Conservation (phyloP, 2,888 invertebrate species). For the Drosophila planitibia region DNA sequence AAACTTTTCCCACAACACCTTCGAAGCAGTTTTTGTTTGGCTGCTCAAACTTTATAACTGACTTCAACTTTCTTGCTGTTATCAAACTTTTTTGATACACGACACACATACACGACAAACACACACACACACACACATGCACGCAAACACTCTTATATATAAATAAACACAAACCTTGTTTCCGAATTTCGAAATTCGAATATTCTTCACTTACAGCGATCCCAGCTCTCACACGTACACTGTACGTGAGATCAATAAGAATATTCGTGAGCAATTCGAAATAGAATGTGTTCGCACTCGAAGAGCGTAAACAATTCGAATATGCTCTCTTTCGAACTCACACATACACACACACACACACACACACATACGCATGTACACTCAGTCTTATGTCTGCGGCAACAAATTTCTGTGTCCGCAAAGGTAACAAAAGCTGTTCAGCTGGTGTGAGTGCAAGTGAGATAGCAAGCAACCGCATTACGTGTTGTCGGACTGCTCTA, state of each 20-base stretch:
- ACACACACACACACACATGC: not conserved
- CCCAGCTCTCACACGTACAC: slow-evolving; percentile 63
- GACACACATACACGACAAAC: slow-evolving; percentile 4
- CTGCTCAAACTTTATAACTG: slow-evolving; percentile 14
- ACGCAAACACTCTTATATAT: not conserved
- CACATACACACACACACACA: slow-evolving; percentile 21
- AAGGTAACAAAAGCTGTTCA: slow-evolving; percentile 59
- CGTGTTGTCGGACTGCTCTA: slow-evolving; percentile 59
- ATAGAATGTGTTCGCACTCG: slow-evolving; percentile 24
- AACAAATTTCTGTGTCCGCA: slow-evolving; percentile 68
- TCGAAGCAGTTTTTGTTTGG: slow-evolving; percentile 18
- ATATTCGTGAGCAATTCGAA: slow-evolving; percentile 45
- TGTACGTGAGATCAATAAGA: slow-evolving; percentile 77
- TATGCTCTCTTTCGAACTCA: slow-evolving; percentile 68
- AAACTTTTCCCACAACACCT: slow-evolving; percentile 17
- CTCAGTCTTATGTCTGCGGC: slow-evolving; percentile 57
- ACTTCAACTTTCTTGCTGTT: slow-evolving; percentile 54
- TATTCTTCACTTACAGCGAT: slow-evolving; percentile 39
- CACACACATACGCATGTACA: slow-evolving; percentile 1
- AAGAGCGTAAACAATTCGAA: slow-evolving; percentile 57
- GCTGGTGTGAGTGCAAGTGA: slow-evolving; percentile 48
- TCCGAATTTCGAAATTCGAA: slow-evolving; percentile 49
- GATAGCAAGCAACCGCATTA: slow-evolving; percentile 48
- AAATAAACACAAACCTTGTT: not conserved
- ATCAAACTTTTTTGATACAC: slow-evolving; percentile 52